These are phyloP conservation scores for Ondatra zibethicus DNA, from an alignment of 2,113 vertebrate genomes.

Conservation along the genomic window DNA sequence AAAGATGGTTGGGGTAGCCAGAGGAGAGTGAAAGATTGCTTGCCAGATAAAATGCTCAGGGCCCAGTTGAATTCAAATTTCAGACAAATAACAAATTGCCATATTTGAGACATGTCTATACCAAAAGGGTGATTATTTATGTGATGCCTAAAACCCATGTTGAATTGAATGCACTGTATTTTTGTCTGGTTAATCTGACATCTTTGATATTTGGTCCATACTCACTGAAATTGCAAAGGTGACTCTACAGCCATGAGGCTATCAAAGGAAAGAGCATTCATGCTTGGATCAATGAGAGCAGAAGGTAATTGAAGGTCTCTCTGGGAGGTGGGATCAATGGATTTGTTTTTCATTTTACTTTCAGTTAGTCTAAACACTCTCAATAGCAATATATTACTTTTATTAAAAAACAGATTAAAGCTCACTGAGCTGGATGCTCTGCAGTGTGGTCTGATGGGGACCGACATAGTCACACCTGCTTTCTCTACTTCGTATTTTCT, in stretches of 20 bases:
- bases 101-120: neutral
- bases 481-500: neutral
- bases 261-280: neutral
- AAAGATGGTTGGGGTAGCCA: neutral
- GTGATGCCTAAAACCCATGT: neutral
- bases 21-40: rapidly evolving
- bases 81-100: neutral
- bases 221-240: neutral
- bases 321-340: neutral
- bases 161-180: neutral
- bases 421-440: neutral
- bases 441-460: neutral
- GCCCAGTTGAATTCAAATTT: neutral
- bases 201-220: neutral
- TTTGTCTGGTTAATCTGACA: neutral
- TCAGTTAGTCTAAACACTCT: slow-evolving; percentile 1
- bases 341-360: slow-evolving; percentile 42
- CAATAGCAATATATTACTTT: slow-evolving; percentile 31
- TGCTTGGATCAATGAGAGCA: slow-evolving; percentile 22
- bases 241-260: neutral
- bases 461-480: no score
- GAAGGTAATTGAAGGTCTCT: neutral
- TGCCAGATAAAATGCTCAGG: neutral
- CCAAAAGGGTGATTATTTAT: neutral
- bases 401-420: slow-evolving; percentile 53